A percentile compares a stretch with the other conserved stretches of the same genome.
Conservation (phyloP, 2,888 invertebrate genomes). For the Serripes groenlandicus region DNA sequence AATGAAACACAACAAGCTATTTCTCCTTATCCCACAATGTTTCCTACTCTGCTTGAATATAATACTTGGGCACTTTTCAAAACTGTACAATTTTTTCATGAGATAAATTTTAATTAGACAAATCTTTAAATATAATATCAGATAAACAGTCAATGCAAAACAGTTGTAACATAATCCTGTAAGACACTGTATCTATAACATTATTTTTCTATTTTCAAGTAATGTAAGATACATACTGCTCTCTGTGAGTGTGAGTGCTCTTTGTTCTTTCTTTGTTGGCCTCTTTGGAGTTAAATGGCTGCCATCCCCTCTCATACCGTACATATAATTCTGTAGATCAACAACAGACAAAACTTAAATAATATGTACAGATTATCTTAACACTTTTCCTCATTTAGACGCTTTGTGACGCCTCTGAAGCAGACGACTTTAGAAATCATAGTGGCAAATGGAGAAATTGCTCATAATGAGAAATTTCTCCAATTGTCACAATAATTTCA, state of each 20-base stretch:
- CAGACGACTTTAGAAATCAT: conserved; percentile 12
- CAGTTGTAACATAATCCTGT: too few relatives aligned
- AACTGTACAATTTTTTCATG: too few relatives aligned
- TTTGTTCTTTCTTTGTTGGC: conserved; percentile 52
- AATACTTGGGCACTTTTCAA: too few relatives aligned
- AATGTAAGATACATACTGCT: conserved; percentile 51
- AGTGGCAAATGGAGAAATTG: conserved; percentile 3
- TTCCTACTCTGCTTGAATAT: too few relatives aligned
- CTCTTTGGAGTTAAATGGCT: conserved; percentile 41
- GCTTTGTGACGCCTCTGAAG: background rate
- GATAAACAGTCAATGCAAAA: too few relatives aligned
- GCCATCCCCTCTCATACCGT: conserved; percentile 74
- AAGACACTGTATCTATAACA: too few relatives aligned
- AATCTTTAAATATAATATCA: too few relatives aligned
- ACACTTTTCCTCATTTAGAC: background rate
- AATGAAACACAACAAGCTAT: too few relatives aligned
- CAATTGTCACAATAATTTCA: background rate
- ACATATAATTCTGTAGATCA: conserved; percentile 58
- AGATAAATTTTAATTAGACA: too few relatives aligned
- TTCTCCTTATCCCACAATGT: too few relatives aligned
- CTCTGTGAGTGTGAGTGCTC: conserved; percentile 38
- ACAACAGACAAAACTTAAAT: background rate
- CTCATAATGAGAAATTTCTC: background rate
- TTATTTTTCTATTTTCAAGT: too few relatives aligned
- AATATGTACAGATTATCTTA: too few relatives aligned